Evolutionary conservation across 2,113 vertebrate species (phyloP).

Genomic region (Fregetta grallaria): DNA sequence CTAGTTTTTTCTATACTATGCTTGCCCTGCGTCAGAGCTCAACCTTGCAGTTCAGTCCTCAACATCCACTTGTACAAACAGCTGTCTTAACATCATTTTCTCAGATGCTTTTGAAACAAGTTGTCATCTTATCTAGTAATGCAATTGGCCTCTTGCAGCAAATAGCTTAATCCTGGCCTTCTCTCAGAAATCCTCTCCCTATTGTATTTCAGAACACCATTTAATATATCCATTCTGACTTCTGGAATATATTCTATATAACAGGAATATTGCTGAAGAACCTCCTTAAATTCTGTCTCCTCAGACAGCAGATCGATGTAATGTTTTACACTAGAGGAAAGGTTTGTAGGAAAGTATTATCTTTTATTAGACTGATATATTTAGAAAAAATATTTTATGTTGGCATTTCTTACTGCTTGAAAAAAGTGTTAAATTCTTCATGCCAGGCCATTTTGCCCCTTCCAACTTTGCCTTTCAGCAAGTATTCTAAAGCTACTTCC

Average conservation of each 20-base stretch:
- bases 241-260: not conserved
- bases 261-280: not conserved
- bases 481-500: not conserved
- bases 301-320: not conserved
- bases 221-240: not conserved
- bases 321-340: not conserved
- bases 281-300: not conserved
- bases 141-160: not conserved
- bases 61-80: not conserved
- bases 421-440: not conserved
- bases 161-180: not conserved
- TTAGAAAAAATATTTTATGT: not conserved
- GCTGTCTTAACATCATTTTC: not conserved
- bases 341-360: not conserved
- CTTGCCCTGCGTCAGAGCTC: not conserved
- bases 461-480: not conserved
- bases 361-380: not conserved
- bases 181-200: not conserved
- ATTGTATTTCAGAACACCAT: not conserved
- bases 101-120: not conserved
- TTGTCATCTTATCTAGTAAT: not conserved
- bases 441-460: not conserved
- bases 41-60: not conserved
- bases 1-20: not conserved
- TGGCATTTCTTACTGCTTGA: not conserved